Conservation (phyloP, 2,797 vertebrate genomes). For the Anguilla pacifica region DNA sequence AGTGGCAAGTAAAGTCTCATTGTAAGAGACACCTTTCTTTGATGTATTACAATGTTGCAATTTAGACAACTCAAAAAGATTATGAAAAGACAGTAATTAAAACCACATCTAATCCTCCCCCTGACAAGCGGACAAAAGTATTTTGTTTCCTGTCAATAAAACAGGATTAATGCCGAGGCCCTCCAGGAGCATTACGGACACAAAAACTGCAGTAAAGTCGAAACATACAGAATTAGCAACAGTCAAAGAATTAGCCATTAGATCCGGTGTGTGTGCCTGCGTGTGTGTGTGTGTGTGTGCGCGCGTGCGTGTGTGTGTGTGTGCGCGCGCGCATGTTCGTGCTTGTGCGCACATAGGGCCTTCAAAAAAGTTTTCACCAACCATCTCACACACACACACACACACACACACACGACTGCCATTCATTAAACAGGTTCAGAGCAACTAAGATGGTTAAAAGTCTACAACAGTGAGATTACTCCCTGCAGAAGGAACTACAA, state of each 20-base stretch:
- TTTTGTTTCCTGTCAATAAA: slow-evolving; percentile 21
- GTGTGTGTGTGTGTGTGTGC: neutral
- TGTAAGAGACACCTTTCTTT: slow-evolving; percentile 18
- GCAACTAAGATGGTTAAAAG: neutral
- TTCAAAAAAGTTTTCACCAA: neutral
- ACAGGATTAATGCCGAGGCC: slow-evolving; percentile 2
- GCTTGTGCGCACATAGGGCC: neutral
- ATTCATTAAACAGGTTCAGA: neutral
- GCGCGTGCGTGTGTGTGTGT: neutral
- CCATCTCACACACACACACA: too few relatives aligned
- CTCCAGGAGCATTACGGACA: neutral
- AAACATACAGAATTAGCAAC: neutral
- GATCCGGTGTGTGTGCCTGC: neutral
- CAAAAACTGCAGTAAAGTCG: neutral
- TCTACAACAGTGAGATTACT: neutral
- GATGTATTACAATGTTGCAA: neutral
- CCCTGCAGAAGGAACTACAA: neutral
- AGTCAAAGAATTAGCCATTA: neutral
- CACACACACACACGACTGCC: neutral
- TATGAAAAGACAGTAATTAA: slow-evolving; percentile 10
- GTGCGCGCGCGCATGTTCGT: neutral
- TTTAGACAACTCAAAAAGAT: neutral
- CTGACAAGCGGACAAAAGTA: slow-evolving; percentile 13
- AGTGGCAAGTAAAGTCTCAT: slow-evolving; percentile 3
- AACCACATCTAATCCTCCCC: neutral